These are phyloP conservation scores for Calyptommatus sinebrachiatus DNA, from an alignment of 2,113 vertebrate genomes.

Conservation along the genomic window DNA sequence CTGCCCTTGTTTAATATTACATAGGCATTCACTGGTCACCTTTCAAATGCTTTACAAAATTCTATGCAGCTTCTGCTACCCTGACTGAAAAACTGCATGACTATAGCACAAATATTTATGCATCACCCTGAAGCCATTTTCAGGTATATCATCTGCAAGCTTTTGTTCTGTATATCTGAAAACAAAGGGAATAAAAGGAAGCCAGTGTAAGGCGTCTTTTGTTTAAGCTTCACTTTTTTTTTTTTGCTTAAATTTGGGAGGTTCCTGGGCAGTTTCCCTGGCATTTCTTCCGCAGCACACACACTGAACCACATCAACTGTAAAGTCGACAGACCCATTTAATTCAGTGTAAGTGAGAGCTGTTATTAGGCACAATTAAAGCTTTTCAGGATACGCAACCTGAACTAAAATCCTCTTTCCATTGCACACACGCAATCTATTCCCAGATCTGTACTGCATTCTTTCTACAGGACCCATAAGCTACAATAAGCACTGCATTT, in stretches of 20 bases:
- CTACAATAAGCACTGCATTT: conserved; percentile 53
- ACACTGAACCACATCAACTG: conserved; percentile 54
- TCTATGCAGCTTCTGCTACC: neutral
- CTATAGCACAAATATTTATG: conserved; percentile 42
- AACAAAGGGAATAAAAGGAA: conserved; percentile 53
- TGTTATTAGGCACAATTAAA: conserved; percentile 49
- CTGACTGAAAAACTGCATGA: neutral
- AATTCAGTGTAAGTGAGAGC: conserved; percentile 36
- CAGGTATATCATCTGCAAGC: conserved; percentile 54
- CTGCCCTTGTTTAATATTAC: neutral
- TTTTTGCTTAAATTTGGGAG: conserved; percentile 52
- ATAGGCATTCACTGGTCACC: neutral
- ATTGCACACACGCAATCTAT: neutral
- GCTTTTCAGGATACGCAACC: conserved; percentile 41
- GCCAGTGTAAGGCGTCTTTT: conserved; percentile 62
- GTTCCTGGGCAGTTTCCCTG: conserved; percentile 51
- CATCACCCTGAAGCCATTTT: conserved; percentile 65
- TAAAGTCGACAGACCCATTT: conserved; percentile 59
- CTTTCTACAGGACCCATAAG: conserved; percentile 47
- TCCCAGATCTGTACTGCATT: conserved; percentile 51
- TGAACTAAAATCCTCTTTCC: neutral
- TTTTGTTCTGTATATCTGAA: conserved; percentile 50
- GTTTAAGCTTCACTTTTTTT: conserved; percentile 50
- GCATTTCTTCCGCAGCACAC: conserved; percentile 65
- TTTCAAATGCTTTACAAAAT: neutral